These are phyloP conservation scores for Anguilla obscura DNA, from an alignment of 2,797 vertebrate species.

Conservation along the genomic window DNA sequence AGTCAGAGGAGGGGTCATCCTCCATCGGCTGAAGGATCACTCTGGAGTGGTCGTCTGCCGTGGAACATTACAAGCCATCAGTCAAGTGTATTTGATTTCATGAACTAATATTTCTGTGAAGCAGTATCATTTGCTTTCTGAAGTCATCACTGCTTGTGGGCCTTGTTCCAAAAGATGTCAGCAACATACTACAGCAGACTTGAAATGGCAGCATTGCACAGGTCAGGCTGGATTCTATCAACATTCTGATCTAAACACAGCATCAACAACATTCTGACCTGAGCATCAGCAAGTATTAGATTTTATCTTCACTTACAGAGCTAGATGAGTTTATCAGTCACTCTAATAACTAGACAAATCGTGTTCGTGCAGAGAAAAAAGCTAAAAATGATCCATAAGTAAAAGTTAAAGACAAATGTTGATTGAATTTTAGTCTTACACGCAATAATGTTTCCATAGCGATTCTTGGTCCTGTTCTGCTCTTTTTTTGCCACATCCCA, in stretches of 20 bases:
- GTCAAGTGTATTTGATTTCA: background rate
- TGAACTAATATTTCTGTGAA: background rate
- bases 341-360: background rate
- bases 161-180: background rate
- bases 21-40: slow-evolving; percentile 98
- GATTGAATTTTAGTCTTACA: slow-evolving; percentile 77
- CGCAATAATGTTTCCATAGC: slow-evolving; percentile 99
- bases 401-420: background rate
- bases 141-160: background rate
- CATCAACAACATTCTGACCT: background rate
- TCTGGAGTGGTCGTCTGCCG: slow-evolving; percentile 96
- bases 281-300: background rate
- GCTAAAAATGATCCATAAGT: background rate
- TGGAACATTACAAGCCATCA: background rate
- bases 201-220: background rate
- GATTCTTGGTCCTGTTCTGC: slow-evolving; percentile 98
- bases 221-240: background rate
- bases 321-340: background rate
- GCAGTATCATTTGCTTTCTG: background rate
- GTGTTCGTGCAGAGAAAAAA: background rate
- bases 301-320: background rate
- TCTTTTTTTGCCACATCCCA: slow-evolving; percentile 99
- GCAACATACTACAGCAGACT: background rate
- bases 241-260: background rate
- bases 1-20: slow-evolving; percentile 98